A percentile compares a stretch with the other conserved stretches of the same genome.
Conservation (phyloP, 2,888 invertebrate species). For the Eupeodes latifasciatus region DNA sequence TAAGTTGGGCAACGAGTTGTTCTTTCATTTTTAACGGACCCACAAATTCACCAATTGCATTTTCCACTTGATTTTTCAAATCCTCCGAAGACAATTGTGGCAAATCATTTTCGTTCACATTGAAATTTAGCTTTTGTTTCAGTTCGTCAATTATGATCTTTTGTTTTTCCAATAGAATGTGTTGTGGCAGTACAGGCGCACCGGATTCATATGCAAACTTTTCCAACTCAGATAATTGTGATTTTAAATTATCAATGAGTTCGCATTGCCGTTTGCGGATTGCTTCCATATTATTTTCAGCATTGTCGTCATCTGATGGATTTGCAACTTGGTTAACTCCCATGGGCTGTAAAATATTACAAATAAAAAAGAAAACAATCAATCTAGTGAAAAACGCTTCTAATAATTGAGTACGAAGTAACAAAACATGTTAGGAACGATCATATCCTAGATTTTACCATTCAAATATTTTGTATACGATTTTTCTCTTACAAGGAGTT, state of each 20-base stretch:
- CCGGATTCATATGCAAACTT: slow-evolving; percentile 95
- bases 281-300: slow-evolving; percentile 52
- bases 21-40: slow-evolving; percentile 98
- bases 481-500: no score
- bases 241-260: slow-evolving; percentile 94
- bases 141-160: slow-evolving; percentile 95
- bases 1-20: slow-evolving; percentile 96
- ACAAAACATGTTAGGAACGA: no score
- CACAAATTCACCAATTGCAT: slow-evolving; percentile 95
- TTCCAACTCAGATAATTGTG: slow-evolving; percentile 94
- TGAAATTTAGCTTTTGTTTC: slow-evolving; percentile 92
- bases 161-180: slow-evolving; percentile 93
- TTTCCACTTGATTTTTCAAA: slow-evolving; percentile 94
- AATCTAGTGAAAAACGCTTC: neutral
- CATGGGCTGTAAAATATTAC: slow-evolving; percentile 66
- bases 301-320: slow-evolving; percentile 21
- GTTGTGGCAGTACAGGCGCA: slow-evolving; percentile 89
- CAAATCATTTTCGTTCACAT: slow-evolving; percentile 91
- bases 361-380: neutral
- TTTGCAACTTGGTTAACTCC: slow-evolving; percentile 35
- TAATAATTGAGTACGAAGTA: no score
- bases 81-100: slow-evolving; percentile 91
- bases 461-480: no score
- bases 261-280: slow-evolving; percentile 90
- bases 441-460: no score